Base-by-base conservation (phyloP, 2,797 vertebrate genomes). In the Tapera naevia region DNA sequence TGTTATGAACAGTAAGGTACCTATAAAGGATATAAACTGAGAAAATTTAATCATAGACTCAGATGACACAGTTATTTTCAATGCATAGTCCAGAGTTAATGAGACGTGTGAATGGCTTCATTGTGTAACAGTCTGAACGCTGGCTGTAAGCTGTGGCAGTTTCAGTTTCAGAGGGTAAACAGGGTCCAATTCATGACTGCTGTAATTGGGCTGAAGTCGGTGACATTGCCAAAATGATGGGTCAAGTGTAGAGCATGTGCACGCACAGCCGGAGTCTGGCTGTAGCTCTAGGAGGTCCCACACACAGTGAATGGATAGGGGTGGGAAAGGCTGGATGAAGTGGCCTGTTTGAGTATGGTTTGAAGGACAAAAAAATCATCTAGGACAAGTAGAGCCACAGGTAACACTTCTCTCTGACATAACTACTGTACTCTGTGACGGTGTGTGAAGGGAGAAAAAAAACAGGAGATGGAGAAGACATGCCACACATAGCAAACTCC, bases 81-180 rank as follows among this genome's bases (percentile, higher is more conserved):
- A 35, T 69, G 46, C 84, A 91, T 58, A 89, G 94, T 93, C 80
- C 25, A 0, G 86, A 93, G 95, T 89, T 93, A 95, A 95, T 89
- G 88, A 95, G 91, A 89, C 19, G 16, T 82, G 88, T 95, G 92
- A 97, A 96, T 93, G 84, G 91, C 78, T 92, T 82, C 93, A 91
- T 92, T 95, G 94, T 96, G 73, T 23, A 58, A 69, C 72, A 65
- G 81, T 64, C 91, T 86, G 88, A 83, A 89, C 24, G 76, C 71
- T 2, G 65, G 88, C 69, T 72, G 86, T 57, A 35, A 89, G 39
- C 91, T 84, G 76, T 54, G 69, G 86, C 75, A 50, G 84, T 94
- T 94, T 90, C 61, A 39, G 66, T 83, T 92, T 30, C 78, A 67
- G 86, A 79, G 88, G 6, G 6, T 80, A 87, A 93, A 80, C 88